Evolutionary conservation across 2,113 vertebrate genomes (phyloP).

Genomic region (Marcusenius ussheri): DNA sequence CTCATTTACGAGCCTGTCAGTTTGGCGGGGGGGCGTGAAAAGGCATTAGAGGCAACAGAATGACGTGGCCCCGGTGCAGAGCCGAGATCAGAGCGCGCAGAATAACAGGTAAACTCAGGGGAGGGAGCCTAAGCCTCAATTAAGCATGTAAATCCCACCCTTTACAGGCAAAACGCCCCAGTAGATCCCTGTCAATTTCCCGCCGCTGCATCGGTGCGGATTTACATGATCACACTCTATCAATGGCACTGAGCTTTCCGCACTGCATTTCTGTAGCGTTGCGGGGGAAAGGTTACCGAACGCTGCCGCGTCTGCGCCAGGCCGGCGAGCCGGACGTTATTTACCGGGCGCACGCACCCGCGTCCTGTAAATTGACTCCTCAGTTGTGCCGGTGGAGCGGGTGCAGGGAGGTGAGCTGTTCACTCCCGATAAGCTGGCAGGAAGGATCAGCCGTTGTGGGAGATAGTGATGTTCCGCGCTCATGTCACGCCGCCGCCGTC

Average conservation of each 20-base stretch:
- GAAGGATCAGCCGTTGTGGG: conserved; percentile 56
- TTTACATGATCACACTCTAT: conserved; percentile 68
- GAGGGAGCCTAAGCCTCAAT: conserved; percentile 68
- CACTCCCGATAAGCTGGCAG: conserved; percentile 68
- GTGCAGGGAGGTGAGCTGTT: conserved; percentile 62
- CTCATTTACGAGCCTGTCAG: conserved; percentile 58
- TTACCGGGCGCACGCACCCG: conserved; percentile 48
- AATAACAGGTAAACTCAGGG: conserved; percentile 67
- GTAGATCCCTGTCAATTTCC: conserved; percentile 73
- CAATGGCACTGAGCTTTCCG: conserved; percentile 51
- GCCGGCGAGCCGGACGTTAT: conserved; percentile 51
- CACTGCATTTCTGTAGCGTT: conserved; percentile 42
- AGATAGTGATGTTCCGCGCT: conserved; percentile 62
- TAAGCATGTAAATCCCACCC: conserved; percentile 76
- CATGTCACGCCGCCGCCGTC: conserved; percentile 69
- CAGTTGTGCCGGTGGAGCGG: conserved; percentile 55
- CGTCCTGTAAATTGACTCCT: conserved; percentile 66
- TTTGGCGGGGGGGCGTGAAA: conserved; percentile 55
- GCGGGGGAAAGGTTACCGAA: conserved; percentile 39
- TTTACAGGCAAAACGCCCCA: conserved; percentile 66
- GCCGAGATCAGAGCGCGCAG: conserved; percentile 45
- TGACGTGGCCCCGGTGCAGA: conserved; percentile 44
- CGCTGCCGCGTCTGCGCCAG: conserved; percentile 19
- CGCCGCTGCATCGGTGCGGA: conserved; percentile 57
- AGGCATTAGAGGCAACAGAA: conserved; percentile 53